Percentiles rank a stretch among this genome's conserved stretches.
These are phyloP conservation scores for Amphiprion ocellaris DNA, from an alignment of 2,113 vertebrate species.

Conservation along the genomic window DNA sequence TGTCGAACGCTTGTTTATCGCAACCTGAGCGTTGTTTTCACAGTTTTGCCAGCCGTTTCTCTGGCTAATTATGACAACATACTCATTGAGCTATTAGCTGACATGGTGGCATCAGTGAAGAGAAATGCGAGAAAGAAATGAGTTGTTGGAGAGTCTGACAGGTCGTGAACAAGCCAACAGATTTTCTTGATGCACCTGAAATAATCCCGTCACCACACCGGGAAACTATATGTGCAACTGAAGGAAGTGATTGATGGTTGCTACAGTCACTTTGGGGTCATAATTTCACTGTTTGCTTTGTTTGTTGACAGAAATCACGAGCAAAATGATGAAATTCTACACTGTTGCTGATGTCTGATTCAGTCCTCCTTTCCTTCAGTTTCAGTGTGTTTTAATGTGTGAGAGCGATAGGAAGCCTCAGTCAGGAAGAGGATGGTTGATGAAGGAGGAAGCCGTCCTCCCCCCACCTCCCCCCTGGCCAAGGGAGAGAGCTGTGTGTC, in stretches of 20 bases:
- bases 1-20: background rate
- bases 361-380: background rate
- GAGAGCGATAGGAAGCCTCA: background rate
- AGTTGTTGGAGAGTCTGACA: background rate
- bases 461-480: constrained; percentile 13
- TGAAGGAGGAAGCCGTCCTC: constrained; percentile 35
- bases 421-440: constrained; percentile 51
- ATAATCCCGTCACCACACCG: no score
- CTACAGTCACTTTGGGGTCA: no score
- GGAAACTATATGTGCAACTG: no score
- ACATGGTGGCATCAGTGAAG: background rate
- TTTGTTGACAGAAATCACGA: no score
- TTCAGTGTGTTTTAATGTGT: background rate
- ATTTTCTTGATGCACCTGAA: background rate
- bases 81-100: background rate
- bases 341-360: background rate
- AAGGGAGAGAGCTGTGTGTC: constrained; percentile 64
- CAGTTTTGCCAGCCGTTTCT: background rate
- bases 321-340: no score
- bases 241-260: no score
- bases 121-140: background rate
- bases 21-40: background rate
- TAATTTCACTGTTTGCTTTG: no score
- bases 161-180: background rate
- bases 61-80: background rate